phyloP scores from a whole-genome alignment of 2,113 vertebrate genomes.

The Dasyornis broadbenti region DNA sequence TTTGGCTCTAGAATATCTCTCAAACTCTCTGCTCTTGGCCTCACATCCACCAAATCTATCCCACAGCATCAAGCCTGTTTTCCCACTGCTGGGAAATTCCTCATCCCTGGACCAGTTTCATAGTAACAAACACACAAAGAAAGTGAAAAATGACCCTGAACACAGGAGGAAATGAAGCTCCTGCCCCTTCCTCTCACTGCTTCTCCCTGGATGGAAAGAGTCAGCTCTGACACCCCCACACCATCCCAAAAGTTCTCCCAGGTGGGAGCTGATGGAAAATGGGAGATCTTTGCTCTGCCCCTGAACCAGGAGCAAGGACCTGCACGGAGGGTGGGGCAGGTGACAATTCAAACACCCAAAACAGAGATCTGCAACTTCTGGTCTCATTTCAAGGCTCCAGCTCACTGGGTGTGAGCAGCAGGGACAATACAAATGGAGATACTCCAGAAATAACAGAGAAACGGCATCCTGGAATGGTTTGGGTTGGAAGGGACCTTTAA shows the following conservation, averaged over 20 bases:
- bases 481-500: neutral
- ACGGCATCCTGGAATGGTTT: accelerated
- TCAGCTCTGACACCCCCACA: neutral
- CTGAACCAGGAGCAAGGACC: neutral
- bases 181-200: neutral
- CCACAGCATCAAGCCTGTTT: too few species aligned
- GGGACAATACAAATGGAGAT: neutral
- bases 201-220: neutral
- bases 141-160: neutral
- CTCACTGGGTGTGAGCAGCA: neutral
- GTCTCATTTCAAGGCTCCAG: neutral
- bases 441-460: neutral
- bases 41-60: neutral
- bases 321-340: neutral
- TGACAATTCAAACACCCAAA: neutral
- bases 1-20: neutral
- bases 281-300: neutral
- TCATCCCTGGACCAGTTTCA: neutral
- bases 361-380: neutral
- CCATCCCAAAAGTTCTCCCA: neutral
- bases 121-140: neutral
- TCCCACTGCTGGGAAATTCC: neutral
- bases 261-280: neutral
- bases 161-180: neutral
- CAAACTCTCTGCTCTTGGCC: neutral